Base-by-base conservation (phyloP, 2,113 vertebrate genomes). In the Oceanodroma tethys region DNA sequence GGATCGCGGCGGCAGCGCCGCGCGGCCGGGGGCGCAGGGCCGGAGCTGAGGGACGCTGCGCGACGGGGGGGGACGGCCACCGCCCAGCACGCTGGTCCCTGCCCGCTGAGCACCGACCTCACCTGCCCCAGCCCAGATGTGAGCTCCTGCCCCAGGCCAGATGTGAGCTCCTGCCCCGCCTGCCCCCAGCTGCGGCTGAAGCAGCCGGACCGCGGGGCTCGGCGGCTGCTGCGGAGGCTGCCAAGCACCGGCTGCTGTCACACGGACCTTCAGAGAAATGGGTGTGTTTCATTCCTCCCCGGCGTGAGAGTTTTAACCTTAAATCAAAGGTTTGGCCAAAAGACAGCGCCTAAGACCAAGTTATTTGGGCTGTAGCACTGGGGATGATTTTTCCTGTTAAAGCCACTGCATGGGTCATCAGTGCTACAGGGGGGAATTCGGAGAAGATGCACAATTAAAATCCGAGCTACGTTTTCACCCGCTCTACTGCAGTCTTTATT, bases 381-480 rank as follows among this genome's bases (percentile, higher is more conserved):
- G 27, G 42, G 25, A 27, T 27, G 16, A 18, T 34, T 90, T 66
- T 66, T 79, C 16, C 45, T 62, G 10, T 16, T 38, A 81, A 58
- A 38, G 48, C 47, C 0, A 0, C 36, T 78, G 10, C 4, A 1
- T 30, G 40, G 19, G 21, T 72, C 0, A 0, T 10, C 20, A 6
- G 27, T 76, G 27, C 36, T 34, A 22, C 13, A 29, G 40, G 7
- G 62, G 21, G 10, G 5, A 82, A 83, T 71, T 75, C 3, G 7
- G 47, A 86, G 43, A 53, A 74, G 34, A 82, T 20, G 25, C 45
- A 59, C 10, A 29, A 66, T 52, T 59, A 76, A 95, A 88, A 58
- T 12, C 13, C 23, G 3, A 72, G 30, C 48, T 29, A 26, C 19
- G 4, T 66, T 93, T 83, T 86, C 34, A 73, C 43, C 66, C 11